Evolutionary conservation across 2,888 invertebrate genomes (phyloP), one percentile per base, ranked within the genome.

Genomic region (Furcula furcula): DNA sequence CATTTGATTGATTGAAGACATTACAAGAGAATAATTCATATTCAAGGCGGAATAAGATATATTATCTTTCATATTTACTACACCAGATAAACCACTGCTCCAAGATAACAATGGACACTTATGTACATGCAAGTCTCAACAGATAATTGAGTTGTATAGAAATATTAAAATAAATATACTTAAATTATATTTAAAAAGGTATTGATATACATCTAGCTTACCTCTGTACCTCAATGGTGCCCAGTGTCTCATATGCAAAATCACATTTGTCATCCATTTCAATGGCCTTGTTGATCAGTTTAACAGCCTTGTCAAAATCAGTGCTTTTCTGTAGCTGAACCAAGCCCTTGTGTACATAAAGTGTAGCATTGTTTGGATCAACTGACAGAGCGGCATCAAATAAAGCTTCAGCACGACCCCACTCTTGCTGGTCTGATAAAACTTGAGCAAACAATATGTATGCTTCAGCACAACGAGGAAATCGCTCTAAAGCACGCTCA

Each of bases 151-250:
- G n/a, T n/a, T n/a, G n/a, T n/a, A n/a, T n/a, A n/a, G n/a, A n/a
- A n/a, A n/a, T n/a, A n/a, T n/a, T n/a, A n/a, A n/a, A n/a, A n/a
- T n/a, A n/a, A n/a, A n/a, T n/a, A n/a, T n/a, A n/a, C n/a, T n/a
- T n/a, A n/a, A n/a, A n/a, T n/a, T n/a, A n/a, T 2, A 25, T 3
- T 9, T 15, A 14, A 21, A 13, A 21, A 6, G 10, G 10, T 21
- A n/a, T n/a, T n/a, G n/a, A n/a, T n/a, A n/a, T n/a, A 27, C 4
- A 14, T 36, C n/a, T n/a, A n/a, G 11, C 9, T 86, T 89, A 92
- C 96, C 94, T 90, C 86, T 98, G 98, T 47, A 98, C 96, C 91
- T 98, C 97, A 49, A 98, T 94, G 14, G 97, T 97, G 55, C 97
- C 98, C 43, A 98, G 89, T 26, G 98, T 97, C 89, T 98, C 98